phyloP scores from a whole-genome alignment of 2,113 vertebrate genomes.

The Euleptes europaea region DNA sequence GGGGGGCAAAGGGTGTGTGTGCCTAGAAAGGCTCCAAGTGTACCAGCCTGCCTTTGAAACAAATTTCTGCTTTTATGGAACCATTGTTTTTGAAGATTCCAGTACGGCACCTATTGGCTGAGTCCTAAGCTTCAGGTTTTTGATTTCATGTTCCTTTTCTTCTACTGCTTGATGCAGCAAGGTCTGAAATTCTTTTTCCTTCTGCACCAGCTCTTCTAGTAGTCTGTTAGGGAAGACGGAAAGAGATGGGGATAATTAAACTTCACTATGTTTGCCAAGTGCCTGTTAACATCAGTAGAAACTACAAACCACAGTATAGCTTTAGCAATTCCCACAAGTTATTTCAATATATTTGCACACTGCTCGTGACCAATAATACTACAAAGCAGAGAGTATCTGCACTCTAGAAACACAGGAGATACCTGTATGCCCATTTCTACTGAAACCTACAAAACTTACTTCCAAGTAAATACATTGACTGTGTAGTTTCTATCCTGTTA shows the following conservation, averaged over 20 bases:
- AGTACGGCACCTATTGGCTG: slow-evolving; percentile 81
- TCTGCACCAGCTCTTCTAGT: slow-evolving; percentile 90
- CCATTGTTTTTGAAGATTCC: slow-evolving; percentile 17
- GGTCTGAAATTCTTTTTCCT: slow-evolving; percentile 92
- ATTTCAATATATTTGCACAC: not conserved
- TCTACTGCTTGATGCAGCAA: slow-evolving; percentile 93
- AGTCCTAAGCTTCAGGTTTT: slow-evolving; percentile 85
- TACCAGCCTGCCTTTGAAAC: not conserved
- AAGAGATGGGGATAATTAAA: slow-evolving; percentile 7
- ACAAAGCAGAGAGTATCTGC: not conserved
- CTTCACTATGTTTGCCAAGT: not conserved
- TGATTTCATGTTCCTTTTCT: slow-evolving; percentile 93
- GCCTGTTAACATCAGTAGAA: not conserved
- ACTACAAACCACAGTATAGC: not conserved
- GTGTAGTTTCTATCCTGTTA: not conserved
- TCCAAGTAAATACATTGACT: not conserved
- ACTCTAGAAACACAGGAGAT: not conserved
- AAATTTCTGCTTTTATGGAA: not conserved
- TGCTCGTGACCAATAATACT: not conserved
- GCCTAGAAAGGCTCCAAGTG: slow-evolving; percentile 2
- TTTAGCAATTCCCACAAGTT: not conserved
- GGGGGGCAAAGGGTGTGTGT: too few relatives aligned
- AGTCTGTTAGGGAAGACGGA: slow-evolving; percentile 73
- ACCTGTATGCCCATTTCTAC: not conserved
- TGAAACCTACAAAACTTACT: not conserved